Conservation (phyloP, 1,140 invertebrate species). For the Diorhabda carinulata region DNA sequence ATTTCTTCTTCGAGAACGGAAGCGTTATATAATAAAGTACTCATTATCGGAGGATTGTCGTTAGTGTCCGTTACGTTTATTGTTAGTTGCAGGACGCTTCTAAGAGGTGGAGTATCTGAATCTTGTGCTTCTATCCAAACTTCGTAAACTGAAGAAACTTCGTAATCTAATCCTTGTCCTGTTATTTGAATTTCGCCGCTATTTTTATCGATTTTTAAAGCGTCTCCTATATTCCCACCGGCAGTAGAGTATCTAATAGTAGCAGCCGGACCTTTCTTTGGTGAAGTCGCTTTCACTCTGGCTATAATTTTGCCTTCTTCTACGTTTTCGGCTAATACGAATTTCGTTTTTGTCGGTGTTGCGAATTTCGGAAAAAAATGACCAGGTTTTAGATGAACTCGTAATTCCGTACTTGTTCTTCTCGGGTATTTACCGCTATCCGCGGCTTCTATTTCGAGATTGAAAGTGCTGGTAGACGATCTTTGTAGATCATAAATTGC, state of each 20-base stretch:
- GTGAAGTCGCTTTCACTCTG: conserved; percentile 65
- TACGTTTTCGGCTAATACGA: conserved; percentile 75
- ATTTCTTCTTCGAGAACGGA: conserved; percentile 81
- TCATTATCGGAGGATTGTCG: conserved; percentile 84
- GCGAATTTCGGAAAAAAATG: conserved; percentile 73
- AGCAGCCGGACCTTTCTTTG: conserved; percentile 65
- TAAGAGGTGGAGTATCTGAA: conserved; percentile 72
- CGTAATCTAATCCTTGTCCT: conserved; percentile 80
- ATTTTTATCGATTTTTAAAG: conserved; percentile 72
- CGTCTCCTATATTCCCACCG: conserved; percentile 85
- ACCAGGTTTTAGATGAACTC: conserved; percentile 65
- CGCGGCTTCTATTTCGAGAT: conserved; percentile 68
- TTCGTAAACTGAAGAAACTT: conserved; percentile 77
- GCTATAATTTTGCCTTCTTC: conserved; percentile 69
- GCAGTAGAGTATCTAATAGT: conserved; percentile 78
- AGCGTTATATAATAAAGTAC: conserved; percentile 75
- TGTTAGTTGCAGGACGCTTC: conserved; percentile 70
- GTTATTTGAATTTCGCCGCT: conserved; percentile 77
- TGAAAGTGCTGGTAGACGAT: conserved; percentile 56
- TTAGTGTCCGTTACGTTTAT: conserved; percentile 89
- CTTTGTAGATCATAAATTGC: conserved; percentile 56
- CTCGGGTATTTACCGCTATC: conserved; percentile 63
- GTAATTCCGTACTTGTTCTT: conserved; percentile 64
- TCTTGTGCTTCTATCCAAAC: conserved; percentile 91
- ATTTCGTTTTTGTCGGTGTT: conserved; percentile 62